Conservation (phyloP, 2,888 invertebrate species). For the Agapetus fuscipes region DNA sequence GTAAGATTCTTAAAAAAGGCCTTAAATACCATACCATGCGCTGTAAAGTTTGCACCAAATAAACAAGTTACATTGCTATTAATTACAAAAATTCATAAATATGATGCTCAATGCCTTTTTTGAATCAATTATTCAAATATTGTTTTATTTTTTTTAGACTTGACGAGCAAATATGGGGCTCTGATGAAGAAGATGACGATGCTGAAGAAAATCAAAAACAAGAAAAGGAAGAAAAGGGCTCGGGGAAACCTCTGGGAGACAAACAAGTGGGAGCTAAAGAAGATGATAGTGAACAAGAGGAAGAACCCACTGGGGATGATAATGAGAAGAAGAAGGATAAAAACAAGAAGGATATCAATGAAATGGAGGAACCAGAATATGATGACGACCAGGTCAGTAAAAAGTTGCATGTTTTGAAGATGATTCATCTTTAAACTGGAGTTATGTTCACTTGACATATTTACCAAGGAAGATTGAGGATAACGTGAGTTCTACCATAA, state of each 20-base stretch:
- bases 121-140: too few relatives aligned
- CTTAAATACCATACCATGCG: too few relatives aligned
- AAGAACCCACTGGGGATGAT: conserved; percentile 46
- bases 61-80: too few relatives aligned
- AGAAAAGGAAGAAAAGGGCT: conserved; percentile 52
- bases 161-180: conserved; percentile 75
- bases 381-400: conserved; percentile 62
- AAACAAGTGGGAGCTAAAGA: conserved; percentile 72
- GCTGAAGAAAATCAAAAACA: conserved; percentile 38
- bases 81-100: too few relatives aligned
- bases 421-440: conserved; percentile 16
- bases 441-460: too few relatives aligned
- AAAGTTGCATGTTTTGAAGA: too few relatives aligned
- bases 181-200: conserved; percentile 59
- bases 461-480: too few relatives aligned
- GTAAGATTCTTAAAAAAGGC: too few relatives aligned
- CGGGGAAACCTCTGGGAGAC: conserved; percentile 52
- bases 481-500: too few relatives aligned
- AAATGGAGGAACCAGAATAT: conserved; percentile 70
- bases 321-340: conserved; percentile 46
- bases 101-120: too few relatives aligned
- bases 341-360: conserved; percentile 63
- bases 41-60: too few relatives aligned
- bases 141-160: too few relatives aligned
- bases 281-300: conserved; percentile 43